These are phyloP conservation scores for Nephrocerus scutellatus DNA, from an alignment of 2,888 invertebrate genomes.

Conservation along the genomic window DNA sequence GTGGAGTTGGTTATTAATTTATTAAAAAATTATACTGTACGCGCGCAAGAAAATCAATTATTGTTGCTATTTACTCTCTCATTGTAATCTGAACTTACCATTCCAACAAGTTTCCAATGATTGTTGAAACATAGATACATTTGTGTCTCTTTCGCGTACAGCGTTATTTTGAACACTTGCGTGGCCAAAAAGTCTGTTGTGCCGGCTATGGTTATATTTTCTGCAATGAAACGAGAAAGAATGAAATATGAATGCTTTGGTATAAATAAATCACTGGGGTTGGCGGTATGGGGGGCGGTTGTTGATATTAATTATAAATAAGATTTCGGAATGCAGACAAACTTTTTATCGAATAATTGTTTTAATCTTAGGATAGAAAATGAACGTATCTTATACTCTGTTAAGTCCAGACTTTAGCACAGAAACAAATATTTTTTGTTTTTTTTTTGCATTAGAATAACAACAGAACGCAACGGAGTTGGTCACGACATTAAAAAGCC, in stretches of 20 bases:
- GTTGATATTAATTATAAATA: too few relatives aligned
- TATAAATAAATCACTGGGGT: conserved; percentile 14
- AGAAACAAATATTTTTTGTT: too few relatives aligned
- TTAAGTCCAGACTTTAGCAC: too few relatives aligned
- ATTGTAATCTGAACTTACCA: conserved; percentile 49
- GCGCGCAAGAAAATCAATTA: not conserved
- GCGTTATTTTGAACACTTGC: conserved; percentile 45
- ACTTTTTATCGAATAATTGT: too few relatives aligned
- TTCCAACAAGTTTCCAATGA: conserved; percentile 64
- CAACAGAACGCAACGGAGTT: too few relatives aligned
- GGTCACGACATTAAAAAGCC: too few relatives aligned
- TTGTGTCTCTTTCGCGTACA: conserved; percentile 60
- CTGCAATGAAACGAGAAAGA: conserved; percentile 38
- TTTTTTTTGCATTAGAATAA: too few relatives aligned
- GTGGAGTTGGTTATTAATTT: too few relatives aligned
- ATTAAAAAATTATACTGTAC: not conserved
- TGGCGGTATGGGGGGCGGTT: not conserved
- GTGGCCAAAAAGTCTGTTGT: conserved; percentile 43
- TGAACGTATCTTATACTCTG: too few relatives aligned
- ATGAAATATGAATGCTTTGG: conserved; percentile 25
- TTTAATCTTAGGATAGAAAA: too few relatives aligned
- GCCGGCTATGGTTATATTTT: conserved; percentile 49
- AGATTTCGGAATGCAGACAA: too few relatives aligned
- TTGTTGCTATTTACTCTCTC: too few relatives aligned
- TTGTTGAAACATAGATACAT: conserved; percentile 71